Percentiles rank a stretch among this genome's conserved stretches.
Evolutionary conservation across 2,888 invertebrate genomes (phyloP).

Genomic region (Onchidella celtica): DNA sequence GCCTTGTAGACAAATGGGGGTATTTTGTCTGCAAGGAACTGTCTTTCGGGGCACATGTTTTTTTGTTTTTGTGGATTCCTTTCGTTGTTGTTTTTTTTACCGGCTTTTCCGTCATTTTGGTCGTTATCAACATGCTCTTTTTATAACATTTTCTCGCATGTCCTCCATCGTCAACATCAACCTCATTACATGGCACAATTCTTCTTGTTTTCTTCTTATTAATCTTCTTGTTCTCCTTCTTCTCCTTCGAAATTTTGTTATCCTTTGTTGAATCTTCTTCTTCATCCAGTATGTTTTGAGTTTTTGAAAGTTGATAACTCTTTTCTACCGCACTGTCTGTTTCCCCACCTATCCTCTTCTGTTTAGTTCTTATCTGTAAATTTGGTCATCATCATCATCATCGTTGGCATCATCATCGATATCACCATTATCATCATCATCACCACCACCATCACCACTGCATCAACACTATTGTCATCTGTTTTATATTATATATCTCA

Average conservation of each 20-base stretch:
- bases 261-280: no score
- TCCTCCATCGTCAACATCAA: background rate
- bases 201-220: background rate
- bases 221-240: no score
- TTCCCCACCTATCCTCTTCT: no score
- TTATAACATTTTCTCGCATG: background rate
- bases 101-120: background rate
- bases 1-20: background rate
- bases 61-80: background rate
- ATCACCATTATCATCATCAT: no score
- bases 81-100: background rate
- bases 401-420: no score
- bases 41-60: background rate
- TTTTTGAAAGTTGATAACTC: background rate
- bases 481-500: no score
- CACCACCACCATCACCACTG: no score
- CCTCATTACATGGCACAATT: background rate
- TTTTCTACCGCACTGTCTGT: no score
- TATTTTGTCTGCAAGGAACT: conserved; percentile 1
- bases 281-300: background rate
- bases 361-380: no score
- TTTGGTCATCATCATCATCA: no score
- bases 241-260: background rate
- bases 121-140: background rate
- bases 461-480: no score